Conservation (phyloP, 2,888 invertebrate genomes). For the Nephrotoma appendiculata region DNA sequence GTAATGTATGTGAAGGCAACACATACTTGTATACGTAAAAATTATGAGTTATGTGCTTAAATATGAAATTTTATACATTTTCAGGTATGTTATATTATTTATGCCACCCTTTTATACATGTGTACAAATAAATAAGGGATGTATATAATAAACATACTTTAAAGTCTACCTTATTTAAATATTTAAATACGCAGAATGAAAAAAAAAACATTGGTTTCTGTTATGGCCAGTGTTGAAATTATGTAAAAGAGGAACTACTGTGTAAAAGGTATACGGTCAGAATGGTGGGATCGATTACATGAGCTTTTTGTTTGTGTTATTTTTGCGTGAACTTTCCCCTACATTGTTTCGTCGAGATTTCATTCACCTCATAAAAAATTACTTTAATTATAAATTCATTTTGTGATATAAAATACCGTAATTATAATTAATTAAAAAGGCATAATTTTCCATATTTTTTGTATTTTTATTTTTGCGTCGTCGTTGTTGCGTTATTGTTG, state of each 20-base stretch:
- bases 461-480: background rate
- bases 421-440: background rate
- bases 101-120: background rate
- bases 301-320: background rate
- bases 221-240: background rate
- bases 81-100: background rate
- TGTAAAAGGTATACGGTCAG: background rate
- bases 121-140: background rate
- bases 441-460: background rate
- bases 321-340: background rate
- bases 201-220: background rate
- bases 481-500: background rate
- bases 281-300: background rate
- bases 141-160: background rate
- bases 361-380: background rate
- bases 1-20: background rate
- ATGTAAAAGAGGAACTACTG: background rate
- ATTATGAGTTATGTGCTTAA: background rate
- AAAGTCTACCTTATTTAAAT: background rate
- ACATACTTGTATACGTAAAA: background rate
- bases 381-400: background rate
- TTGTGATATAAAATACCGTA: background rate
- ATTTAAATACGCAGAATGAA: background rate
- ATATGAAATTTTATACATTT: background rate
- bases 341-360: background rate